Evolutionary conservation across 2,797 vertebrate genomes (phyloP).

Genomic region (Anguilla obscura): DNA sequence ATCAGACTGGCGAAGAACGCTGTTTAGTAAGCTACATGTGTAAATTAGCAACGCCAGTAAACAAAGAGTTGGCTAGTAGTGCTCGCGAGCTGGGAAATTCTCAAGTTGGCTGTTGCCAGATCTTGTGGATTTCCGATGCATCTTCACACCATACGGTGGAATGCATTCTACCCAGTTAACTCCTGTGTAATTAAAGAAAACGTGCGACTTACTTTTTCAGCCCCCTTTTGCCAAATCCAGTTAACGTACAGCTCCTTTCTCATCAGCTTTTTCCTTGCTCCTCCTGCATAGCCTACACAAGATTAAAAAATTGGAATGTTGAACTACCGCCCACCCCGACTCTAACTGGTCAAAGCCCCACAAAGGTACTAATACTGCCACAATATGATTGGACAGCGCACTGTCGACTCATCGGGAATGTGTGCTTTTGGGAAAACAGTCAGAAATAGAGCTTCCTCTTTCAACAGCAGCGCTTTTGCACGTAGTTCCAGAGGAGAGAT

Average conservation of each 20-base stretch:
- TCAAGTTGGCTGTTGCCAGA: not conserved
- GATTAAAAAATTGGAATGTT: constrained; percentile 19
- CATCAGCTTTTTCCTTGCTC: constrained; percentile 31
- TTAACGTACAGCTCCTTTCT: constrained; percentile 23
- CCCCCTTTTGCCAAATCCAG: constrained; percentile 22
- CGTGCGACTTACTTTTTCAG: constrained; percentile 14
- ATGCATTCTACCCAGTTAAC: not conserved
- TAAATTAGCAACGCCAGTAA: constrained; percentile 3
- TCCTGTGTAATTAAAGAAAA: not conserved
- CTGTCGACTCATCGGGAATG: constrained; percentile 30
- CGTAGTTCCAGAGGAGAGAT: not conserved
- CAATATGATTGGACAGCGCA: constrained; percentile 25
- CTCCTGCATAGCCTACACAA: constrained; percentile 17
- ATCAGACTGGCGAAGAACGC: not conserved
- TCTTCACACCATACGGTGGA: not conserved
- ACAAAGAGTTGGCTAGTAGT: not conserved
- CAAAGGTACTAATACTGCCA: constrained; percentile 13
- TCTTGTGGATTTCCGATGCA: not conserved
- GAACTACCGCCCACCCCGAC: constrained; percentile 22
- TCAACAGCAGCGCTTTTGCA: not conserved
- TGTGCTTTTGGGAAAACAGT: constrained; percentile 7
- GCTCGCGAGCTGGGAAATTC: not conserved
- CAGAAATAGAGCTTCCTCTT: not conserved
- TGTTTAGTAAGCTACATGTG: not conserved
- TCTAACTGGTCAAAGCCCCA: constrained; percentile 14